Evolutionary conservation across 1,140 invertebrate genomes (phyloP), one percentile per base, ranked within the genome.

Genomic region (Hesperophylax magnus): DNA sequence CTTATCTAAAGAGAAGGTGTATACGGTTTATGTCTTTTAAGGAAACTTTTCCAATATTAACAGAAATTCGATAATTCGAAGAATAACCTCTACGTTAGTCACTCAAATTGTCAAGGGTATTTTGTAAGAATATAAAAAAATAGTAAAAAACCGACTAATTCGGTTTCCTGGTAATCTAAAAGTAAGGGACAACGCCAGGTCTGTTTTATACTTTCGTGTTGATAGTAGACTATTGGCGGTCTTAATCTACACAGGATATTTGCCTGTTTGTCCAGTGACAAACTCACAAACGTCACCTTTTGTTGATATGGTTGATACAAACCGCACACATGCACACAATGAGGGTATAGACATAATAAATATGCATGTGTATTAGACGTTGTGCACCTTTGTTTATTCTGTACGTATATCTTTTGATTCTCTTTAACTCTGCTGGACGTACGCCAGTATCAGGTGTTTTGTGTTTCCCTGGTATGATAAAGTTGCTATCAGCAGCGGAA

Each of bases 231-330:
- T 15, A 67, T 67, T 67, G 63, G 63, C 63, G 22, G 24, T 31
- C 11, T n/a, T 67, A 67, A 67, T 67, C 63, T 67, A 67, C 11
- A 67, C 63, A 67, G 63, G 63, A 67, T 67, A 67, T 67, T 67
- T 67, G 63, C 63, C 27, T 67, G 63, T 67, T 67, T 67, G 63
- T 67, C 63, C 63, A 67, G 63, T 15, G 63, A 67, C 22, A 67
- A 47, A 47, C 39, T 47, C 39, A 47, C 39, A 47, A 47, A 34
- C 31, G 63, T 67, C 63, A 27, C 63, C 63, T 67, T 61, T 61
- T 60, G 20, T 61, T 20, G 9, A 61, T 61, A 22, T 61, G 20
- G 20, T 61, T 20, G 9, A 61, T 61, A 22, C 39, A 47, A 1
- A 14, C 39, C 11, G 39, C 39, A 47, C 39, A 47, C 39, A 47